Percentiles rank a stretch among this genome's conserved stretches.
Conservation (phyloP, 2,888 invertebrate genomes). For the Diarsia rubi region DNA sequence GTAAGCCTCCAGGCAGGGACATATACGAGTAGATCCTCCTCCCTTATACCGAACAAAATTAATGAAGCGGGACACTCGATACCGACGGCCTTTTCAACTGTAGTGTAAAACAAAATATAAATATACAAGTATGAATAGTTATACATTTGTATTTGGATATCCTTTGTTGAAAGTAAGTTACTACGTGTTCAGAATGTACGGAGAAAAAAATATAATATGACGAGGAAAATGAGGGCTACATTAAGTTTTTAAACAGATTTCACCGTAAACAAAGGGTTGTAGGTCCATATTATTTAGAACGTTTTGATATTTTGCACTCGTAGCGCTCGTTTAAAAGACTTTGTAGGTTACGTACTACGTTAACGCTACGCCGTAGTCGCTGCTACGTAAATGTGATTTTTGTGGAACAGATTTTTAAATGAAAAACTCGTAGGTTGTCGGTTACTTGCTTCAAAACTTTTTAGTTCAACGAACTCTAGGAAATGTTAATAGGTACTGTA, state of each 20-base stretch:
- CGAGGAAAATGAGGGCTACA: slow-evolving; percentile 10
- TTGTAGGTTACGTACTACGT: slow-evolving; percentile 28
- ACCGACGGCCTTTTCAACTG: slow-evolving; percentile 48
- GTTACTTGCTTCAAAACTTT: slow-evolving; percentile 18
- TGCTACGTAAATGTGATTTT: slow-evolving; percentile 31
- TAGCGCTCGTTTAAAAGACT: slow-evolving; percentile 25
- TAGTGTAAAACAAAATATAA: slow-evolving; percentile 28
- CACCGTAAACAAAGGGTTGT: slow-evolving; percentile 26
- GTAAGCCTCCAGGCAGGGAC: slow-evolving; percentile 64
- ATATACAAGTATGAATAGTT: neutral
- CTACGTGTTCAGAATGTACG: slow-evolving; percentile 10
- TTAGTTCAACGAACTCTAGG: neutral
- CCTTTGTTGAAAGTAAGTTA: slow-evolving; percentile 19
- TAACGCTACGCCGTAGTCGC: slow-evolving; percentile 41
- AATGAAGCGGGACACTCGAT: slow-evolving; percentile 68
- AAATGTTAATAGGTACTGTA: too few relatives aligned
- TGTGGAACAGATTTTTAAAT: slow-evolving; percentile 1
- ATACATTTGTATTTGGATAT: neutral
- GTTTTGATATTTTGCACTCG: slow-evolving; percentile 37
- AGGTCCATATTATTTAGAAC: slow-evolving; percentile 1
- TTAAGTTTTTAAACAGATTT: slow-evolving; percentile 32
- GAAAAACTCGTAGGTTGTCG: slow-evolving; percentile 1
- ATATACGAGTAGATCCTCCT: slow-evolving; percentile 49
- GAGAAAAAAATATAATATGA: slow-evolving; percentile 10
- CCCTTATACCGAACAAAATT: slow-evolving; percentile 66